phyloP scores from a whole-genome alignment of 2,797 vertebrate genomes.

The Tamandua tetradactyla region DNA sequence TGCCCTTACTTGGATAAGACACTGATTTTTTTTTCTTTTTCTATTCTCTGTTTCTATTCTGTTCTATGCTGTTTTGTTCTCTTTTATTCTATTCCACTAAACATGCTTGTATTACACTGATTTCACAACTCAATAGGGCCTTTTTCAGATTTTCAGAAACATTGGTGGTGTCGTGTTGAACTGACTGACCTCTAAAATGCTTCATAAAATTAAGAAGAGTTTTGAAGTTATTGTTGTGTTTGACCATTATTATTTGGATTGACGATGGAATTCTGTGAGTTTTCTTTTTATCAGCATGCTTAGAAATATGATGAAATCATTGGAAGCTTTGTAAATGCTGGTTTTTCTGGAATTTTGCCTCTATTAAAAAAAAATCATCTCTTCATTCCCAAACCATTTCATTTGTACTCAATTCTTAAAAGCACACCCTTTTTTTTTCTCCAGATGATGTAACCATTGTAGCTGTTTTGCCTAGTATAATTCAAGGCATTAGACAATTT shows the following conservation, averaged over 20 bases:
- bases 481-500: background rate
- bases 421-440: background rate
- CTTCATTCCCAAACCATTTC: background rate
- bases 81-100: background rate
- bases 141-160: background rate
- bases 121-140: background rate
- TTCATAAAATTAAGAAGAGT: background rate
- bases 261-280: background rate
- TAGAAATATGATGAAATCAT: conserved; percentile 12
- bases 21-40: background rate
- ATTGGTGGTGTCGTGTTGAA: background rate
- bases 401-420: background rate
- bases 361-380: background rate
- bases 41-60: background rate
- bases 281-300: background rate
- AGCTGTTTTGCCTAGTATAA: background rate
- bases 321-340: background rate
- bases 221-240: background rate
- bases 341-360: background rate
- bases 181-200: background rate
- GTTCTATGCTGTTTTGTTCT: background rate
- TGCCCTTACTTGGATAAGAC: background rate
- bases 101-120: background rate
- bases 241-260: background rate
- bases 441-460: background rate